Percentiles rank a stretch among this genome's conserved stretches.
phyloP scores from a whole-genome alignment of 2,113 vertebrate genomes.

The Pogona vitticeps region DNA sequence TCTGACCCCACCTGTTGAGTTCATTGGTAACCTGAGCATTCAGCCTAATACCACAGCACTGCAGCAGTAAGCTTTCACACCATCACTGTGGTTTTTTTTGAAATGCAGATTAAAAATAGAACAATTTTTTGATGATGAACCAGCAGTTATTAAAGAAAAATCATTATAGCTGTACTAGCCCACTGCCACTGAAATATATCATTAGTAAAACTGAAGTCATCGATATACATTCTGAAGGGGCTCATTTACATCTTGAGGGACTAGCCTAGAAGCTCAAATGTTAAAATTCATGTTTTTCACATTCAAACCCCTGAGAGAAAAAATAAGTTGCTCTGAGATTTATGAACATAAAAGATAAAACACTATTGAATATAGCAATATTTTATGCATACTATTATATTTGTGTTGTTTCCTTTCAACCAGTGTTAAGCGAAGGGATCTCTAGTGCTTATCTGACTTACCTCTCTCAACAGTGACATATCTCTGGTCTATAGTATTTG shows the following conservation, averaged over 20 bases:
- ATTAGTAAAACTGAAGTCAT: slow-evolving; percentile 69
- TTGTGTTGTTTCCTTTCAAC: not conserved
- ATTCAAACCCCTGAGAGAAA: slow-evolving; percentile 47
- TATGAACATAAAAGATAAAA: slow-evolving; percentile 44
- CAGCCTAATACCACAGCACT: not conserved
- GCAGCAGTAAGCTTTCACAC: slow-evolving; percentile 32
- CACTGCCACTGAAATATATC: slow-evolving; percentile 62
- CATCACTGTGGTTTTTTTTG: slow-evolving; percentile 41
- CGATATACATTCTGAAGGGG: slow-evolving; percentile 54
- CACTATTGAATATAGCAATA: not conserved
- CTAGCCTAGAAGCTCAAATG: slow-evolving; percentile 45
- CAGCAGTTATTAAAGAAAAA: slow-evolving; percentile 68
- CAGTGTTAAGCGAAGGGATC: not conserved
- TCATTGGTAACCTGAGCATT: not conserved
- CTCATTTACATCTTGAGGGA: slow-evolving; percentile 44
- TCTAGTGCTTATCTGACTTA: not conserved
- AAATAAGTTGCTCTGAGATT: slow-evolving; percentile 29
- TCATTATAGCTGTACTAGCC: slow-evolving; percentile 58
- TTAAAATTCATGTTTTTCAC: slow-evolving; percentile 52
- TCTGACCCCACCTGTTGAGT: not conserved
- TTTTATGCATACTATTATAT: not conserved
- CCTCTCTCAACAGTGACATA: not conserved
- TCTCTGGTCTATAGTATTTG: not conserved
- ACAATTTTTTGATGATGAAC: slow-evolving; percentile 61
- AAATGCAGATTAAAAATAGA: slow-evolving; percentile 42